phyloP scores from a whole-genome alignment of 2,888 invertebrate species.

The Polia nebulosa region DNA sequence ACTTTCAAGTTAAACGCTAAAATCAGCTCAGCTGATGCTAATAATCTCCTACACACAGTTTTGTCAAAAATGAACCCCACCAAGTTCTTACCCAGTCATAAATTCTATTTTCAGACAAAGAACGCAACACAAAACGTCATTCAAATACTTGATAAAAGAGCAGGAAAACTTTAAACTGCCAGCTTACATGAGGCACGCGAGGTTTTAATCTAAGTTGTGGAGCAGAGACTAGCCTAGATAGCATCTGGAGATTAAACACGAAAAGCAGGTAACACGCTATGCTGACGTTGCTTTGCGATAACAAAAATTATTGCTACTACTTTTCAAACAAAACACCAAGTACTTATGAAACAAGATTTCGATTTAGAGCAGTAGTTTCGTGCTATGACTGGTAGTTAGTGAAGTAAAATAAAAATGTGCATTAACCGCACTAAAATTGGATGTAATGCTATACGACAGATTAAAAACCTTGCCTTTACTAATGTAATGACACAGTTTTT shows the following conservation, averaged over 20 bases:
- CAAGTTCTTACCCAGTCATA: conserved; percentile 15
- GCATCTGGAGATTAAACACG: conserved; percentile 49
- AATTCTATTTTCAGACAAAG: conserved; percentile 41
- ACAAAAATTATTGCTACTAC: conserved; percentile 17
- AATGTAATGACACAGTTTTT: neutral
- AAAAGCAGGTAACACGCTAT: conserved; percentile 54
- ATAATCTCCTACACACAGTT: conserved; percentile 26
- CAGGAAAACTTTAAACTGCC: conserved; percentile 40
- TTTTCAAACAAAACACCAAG: conserved; percentile 3
- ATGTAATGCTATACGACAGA: neutral
- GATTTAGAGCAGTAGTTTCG: neutral
- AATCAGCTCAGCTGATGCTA: conserved; percentile 7
- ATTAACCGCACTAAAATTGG: neutral
- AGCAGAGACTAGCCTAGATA: conserved; percentile 41
- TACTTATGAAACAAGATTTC: neutral
- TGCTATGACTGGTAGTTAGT: neutral
- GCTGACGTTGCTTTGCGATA: conserved; percentile 43
- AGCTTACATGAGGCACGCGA: conserved; percentile 64
- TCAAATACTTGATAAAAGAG: conserved; percentile 43
- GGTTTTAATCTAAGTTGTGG: conserved; percentile 58
- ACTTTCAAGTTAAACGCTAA: conserved; percentile 22
- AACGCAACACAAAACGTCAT: conserved; percentile 22
- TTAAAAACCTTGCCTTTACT: neutral
- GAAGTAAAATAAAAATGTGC: neutral
- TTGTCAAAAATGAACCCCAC: conserved; percentile 24